Evolutionary conservation across 2,113 vertebrate genomes (phyloP).

Genomic region (Platichthys stellatus): DNA sequence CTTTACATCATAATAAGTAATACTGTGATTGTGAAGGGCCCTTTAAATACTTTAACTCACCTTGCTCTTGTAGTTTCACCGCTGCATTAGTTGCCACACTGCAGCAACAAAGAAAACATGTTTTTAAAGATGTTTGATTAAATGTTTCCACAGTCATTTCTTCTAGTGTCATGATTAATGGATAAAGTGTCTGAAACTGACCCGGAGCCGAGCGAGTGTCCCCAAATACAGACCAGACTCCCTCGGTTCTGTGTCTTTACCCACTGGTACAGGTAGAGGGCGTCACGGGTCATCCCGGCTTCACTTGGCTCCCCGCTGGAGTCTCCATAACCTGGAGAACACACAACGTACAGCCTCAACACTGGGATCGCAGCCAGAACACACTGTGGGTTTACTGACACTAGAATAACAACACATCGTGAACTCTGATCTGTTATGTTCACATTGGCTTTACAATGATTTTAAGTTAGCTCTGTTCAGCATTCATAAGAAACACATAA

Average conservation of each 20-base stretch:
- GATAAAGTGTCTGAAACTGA: conserved; percentile 57
- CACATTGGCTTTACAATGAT: no score
- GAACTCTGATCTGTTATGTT: no score
- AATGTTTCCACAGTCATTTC: no score
- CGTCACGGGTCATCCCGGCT: conserved; percentile 83
- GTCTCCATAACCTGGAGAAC: conserved; percentile 85
- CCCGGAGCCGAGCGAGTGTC: conserved; percentile 90
- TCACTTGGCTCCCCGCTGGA: conserved; percentile 87
- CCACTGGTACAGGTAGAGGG: conserved; percentile 87
- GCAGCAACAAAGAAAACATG: conserved; percentile 9
- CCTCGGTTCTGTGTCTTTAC: conserved; percentile 76
- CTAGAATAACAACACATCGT: background rate
- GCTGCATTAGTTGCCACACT: conserved; percentile 89
- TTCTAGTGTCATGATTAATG: background rate
- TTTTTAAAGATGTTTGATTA: background rate
- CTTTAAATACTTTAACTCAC: conserved; percentile 63
- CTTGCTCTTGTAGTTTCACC: conserved; percentile 84
- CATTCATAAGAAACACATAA: background rate
- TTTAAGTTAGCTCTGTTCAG: no score
- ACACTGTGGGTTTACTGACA: no score
- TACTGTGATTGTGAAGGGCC: no score
- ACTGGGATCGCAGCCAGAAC: no score
- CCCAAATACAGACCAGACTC: conserved; percentile 85
- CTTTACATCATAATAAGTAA: no score
- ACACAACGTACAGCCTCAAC: background rate